Conservation (phyloP, 2,797 vertebrate genomes). For the Austrolebias charrua region DNA sequence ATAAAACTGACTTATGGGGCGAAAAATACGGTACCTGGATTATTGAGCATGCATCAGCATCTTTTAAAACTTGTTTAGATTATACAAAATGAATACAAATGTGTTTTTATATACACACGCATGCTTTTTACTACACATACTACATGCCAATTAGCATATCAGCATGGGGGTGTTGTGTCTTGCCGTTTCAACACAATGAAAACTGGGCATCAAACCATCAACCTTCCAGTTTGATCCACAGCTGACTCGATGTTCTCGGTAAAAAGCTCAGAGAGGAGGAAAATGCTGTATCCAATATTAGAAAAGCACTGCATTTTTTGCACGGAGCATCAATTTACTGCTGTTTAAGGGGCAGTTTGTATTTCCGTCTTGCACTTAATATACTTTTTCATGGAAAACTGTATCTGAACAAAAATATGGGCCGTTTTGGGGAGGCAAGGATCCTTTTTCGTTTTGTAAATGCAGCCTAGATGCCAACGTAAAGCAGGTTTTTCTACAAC, state of each 20-base stretch:
- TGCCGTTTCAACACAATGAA: background rate
- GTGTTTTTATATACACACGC: background rate
- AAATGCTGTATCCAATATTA: constrained; percentile 54
- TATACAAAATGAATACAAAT: background rate
- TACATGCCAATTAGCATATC: background rate
- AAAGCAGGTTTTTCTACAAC: constrained; percentile 4
- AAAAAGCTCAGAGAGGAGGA: constrained; percentile 29
- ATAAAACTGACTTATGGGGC: no score
- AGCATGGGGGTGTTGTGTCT: background rate
- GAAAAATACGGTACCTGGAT: no score
- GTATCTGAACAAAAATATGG: constrained; percentile 20
- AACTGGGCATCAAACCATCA: background rate
- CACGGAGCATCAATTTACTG: constrained; percentile 38
- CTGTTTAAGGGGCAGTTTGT: constrained; percentile 47
- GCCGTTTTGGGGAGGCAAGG: constrained; percentile 19
- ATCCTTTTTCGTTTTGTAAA: background rate
- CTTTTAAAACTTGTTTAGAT: background rate
- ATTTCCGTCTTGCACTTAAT: constrained; percentile 41
- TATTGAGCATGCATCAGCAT: background rate
- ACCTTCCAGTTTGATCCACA: background rate
- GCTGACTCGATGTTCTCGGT: constrained; percentile 16
- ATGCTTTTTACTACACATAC: background rate
- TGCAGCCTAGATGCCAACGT: background rate
- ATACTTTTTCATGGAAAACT: constrained; percentile 36
- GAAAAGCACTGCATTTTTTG: constrained; percentile 37